phyloP scores from a whole-genome alignment of 2,888 invertebrate species.

The Cacoxenus indagator region DNA sequence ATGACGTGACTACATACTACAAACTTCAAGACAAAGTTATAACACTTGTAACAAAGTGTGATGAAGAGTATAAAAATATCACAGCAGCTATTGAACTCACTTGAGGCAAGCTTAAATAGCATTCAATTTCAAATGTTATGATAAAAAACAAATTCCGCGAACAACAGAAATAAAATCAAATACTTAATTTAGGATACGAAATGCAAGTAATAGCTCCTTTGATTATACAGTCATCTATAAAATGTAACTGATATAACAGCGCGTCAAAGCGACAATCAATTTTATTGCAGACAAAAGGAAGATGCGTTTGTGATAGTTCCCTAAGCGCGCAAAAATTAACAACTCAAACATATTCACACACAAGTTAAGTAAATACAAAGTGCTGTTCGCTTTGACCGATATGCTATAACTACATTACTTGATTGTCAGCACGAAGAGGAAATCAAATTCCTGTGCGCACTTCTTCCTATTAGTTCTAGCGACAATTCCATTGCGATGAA shows the following conservation, averaged over 20 bases:
- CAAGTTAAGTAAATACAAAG: background rate
- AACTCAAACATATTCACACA: background rate
- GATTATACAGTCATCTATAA: background rate
- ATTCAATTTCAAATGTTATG: constrained; percentile 38
- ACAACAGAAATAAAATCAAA: background rate
- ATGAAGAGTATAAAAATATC: background rate
- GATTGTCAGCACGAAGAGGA: background rate
- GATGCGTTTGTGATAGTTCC: constrained; percentile 44
- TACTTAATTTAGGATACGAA: background rate
- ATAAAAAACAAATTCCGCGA: background rate
- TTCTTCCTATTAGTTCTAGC: no score
- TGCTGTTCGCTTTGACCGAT: background rate
- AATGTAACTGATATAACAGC: background rate
- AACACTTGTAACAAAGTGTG: background rate
- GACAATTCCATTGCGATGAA: no score
- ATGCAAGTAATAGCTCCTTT: background rate
- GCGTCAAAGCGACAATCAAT: background rate
- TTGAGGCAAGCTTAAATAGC: background rate
- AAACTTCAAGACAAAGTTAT: no score
- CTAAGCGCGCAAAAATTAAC: constrained; percentile 31
- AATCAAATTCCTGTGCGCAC: background rate
- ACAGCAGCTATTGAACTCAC: background rate
- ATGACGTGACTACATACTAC: no score
- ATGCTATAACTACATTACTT: no score
- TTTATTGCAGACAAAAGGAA: constrained; percentile 32